Conservation (phyloP, 2,113 vertebrate genomes). For the Carollia perspicillata region DNA sequence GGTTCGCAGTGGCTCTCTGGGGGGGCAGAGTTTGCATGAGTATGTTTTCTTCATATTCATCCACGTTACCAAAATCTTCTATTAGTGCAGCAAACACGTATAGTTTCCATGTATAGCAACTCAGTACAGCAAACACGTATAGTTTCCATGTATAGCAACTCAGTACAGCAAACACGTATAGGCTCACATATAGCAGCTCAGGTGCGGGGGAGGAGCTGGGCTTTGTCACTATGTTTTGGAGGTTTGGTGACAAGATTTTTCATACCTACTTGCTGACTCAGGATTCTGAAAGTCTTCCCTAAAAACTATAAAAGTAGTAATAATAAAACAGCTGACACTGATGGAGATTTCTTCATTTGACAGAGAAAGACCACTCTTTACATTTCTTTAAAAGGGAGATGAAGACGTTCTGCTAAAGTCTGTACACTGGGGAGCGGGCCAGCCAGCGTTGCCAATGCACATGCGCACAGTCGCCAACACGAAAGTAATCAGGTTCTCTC, state of each 20-base stretch:
- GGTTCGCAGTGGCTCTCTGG: background rate
- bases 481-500: constrained; percentile 46
- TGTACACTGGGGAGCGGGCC: background rate
- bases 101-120: too few relatives aligned
- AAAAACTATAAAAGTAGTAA: background rate
- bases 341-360: background rate
- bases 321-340: background rate
- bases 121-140: too few relatives aligned
- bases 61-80: background rate
- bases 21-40: background rate
- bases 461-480: background rate
- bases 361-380: background rate
- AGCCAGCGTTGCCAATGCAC: fast-evolving
- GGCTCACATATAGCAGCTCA: background rate
- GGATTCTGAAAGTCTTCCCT: background rate
- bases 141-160: too few relatives aligned
- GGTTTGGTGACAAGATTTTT: background rate
- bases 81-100: too few relatives aligned
- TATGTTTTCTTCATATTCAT: background rate
- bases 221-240: background rate
- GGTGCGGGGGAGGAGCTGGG: background rate
- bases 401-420: background rate
- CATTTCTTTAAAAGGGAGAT: background rate
- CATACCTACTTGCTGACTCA: background rate
- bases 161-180: background rate